Evolutionary conservation across 64 coral and sea anemone species (phyloP).

Genomic region (Astreopora myriophthalma): DNA sequence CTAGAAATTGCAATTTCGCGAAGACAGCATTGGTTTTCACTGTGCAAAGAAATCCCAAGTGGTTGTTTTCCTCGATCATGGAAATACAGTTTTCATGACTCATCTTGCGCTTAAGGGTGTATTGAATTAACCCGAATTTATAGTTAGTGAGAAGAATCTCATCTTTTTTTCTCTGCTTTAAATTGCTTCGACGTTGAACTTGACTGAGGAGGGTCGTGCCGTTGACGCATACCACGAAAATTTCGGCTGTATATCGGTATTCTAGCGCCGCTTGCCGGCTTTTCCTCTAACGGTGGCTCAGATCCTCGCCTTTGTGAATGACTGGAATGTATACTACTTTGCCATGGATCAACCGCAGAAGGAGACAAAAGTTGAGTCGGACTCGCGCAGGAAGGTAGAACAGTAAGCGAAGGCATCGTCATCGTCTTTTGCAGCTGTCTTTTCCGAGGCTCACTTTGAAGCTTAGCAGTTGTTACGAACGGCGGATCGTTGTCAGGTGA

Average conservation of each 20-base stretch:
- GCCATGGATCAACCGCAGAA: neutral
- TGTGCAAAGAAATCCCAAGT: too few relatives aligned
- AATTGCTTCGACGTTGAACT: neutral
- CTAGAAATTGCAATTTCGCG: too few relatives aligned
- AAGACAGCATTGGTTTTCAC: too few relatives aligned
- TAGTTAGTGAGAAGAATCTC: neutral
- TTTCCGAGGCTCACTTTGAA: neutral
- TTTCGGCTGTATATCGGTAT: neutral
- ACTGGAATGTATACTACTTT: neutral
- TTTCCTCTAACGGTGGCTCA: neutral
- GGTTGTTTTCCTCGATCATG: neutral
- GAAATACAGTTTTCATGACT: neutral
- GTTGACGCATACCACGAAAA: neutral
- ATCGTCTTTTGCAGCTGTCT: neutral
- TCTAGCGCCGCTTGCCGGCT: neutral
- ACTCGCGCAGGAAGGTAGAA: neutral
- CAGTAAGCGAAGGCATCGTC: neutral
- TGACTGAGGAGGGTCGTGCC: neutral
- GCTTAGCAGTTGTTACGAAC: neutral
- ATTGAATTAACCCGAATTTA: too few relatives aligned
- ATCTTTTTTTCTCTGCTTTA: neutral
- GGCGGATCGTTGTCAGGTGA: neutral
- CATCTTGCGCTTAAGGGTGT: neutral
- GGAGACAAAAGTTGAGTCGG: neutral
- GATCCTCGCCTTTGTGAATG: neutral